A percentile compares a stretch with the other conserved stretches of the same genome.
Conservation (phyloP, 2,113 vertebrate genomes). For the Glaucidium brasilianum region DNA sequence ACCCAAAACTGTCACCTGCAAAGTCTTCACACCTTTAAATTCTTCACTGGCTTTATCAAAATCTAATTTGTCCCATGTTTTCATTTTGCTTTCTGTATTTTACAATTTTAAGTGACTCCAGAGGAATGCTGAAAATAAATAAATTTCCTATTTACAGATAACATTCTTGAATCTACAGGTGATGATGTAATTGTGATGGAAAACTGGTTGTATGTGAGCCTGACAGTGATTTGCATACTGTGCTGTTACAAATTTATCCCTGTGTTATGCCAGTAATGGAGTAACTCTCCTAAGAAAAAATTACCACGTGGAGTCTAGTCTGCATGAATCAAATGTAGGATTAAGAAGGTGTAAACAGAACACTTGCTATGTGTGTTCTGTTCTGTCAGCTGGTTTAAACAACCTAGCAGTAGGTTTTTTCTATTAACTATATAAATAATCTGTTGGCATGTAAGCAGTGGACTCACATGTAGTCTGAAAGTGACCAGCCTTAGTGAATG, state of each 20-base stretch:
- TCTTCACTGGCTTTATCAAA: neutral
- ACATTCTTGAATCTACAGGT: neutral
- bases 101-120: neutral
- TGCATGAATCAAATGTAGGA: neutral
- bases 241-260: neutral
- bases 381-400: neutral
- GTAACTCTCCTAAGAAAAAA: neutral
- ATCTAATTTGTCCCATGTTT: neutral
- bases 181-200: neutral
- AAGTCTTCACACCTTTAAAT: neutral
- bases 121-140: neutral
- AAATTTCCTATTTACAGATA: neutral
- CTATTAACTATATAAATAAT: neutral
- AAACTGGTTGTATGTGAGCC: neutral
- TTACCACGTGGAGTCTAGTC: neutral
- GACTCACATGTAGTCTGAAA: neutral
- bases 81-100: neutral
- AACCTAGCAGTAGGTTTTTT: neutral
- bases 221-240: neutral
- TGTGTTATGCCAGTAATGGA: neutral
- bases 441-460: neutral
- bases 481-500: neutral
- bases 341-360: neutral
- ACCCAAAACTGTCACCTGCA: neutral
- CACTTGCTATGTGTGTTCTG: neutral